Percentiles rank a stretch among this genome's conserved stretches.
These are phyloP conservation scores for Otis tarda DNA, from an alignment of 2,113 vertebrate genomes.

Conservation along the genomic window DNA sequence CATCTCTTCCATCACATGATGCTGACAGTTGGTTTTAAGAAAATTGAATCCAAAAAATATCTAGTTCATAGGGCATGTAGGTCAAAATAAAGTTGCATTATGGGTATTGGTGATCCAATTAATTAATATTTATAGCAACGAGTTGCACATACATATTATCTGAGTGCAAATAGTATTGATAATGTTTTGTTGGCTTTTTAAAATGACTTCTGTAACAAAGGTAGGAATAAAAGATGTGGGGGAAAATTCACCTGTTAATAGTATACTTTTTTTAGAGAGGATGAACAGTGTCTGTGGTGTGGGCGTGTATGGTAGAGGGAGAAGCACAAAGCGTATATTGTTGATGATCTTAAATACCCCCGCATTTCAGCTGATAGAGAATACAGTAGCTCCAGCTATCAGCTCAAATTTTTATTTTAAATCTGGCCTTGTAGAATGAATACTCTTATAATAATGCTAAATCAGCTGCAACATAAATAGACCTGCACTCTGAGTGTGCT, in stretches of 20 bases:
- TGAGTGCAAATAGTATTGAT: constrained; percentile 70
- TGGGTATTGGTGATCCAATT: constrained; percentile 79
- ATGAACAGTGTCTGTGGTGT: not conserved
- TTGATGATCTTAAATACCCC: constrained; percentile 10
- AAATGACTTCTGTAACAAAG: constrained; percentile 43
- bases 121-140: constrained; percentile 79
- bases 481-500: constrained; percentile 20
- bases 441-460: constrained; percentile 8
- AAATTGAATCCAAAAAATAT: constrained; percentile 81
- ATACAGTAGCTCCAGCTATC: not conserved
- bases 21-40: constrained; percentile 82
- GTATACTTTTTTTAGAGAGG: not conserved
- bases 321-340: not conserved
- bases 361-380: not conserved
- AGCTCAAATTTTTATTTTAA: constrained; percentile 34
- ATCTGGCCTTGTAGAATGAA: not conserved
- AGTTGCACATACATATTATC: constrained; percentile 69
- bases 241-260: constrained; percentile 37
- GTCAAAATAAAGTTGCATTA: constrained; percentile 82
- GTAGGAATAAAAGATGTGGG: constrained; percentile 26
- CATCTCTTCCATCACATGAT: constrained; percentile 79
- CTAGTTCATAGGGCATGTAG: constrained; percentile 81
- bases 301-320: not conserved
- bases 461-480: constrained; percentile 39
- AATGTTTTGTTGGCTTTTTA: constrained; percentile 45